Base-by-base conservation (phyloP, 92 coral and sea anemone species). In the Epizoanthus rinbou region DNA sequence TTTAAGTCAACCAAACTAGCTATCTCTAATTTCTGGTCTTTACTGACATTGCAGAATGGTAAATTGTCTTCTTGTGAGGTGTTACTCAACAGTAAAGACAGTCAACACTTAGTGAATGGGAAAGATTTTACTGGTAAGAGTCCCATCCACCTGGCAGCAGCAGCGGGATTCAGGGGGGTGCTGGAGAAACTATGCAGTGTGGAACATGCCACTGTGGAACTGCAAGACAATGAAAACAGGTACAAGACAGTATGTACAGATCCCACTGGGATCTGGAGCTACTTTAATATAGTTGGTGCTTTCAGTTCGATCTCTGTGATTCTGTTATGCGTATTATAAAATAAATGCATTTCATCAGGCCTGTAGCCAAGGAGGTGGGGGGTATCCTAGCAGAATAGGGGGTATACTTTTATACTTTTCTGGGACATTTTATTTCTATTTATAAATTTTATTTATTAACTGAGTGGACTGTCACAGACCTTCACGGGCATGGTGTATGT, bases 41-140 rank as follows among this genome's bases (percentile, higher is more conserved):
- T 50, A 9, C 57, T 73, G 16, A 10, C 68, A 11, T 75, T 60
- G 21, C 84, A 93, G 98, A 93, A 93, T 74, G 98, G 98, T 10
- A 85, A 84, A 54, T 73, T 91, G 45, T 83, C 86, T 33, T 88
- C 91, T 31, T 93, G 98, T 57, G 91, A 90, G 23, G 92, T 79
- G 63, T 84, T 93, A 72, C 73, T 93, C 0, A 85, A 87, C 69
- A 80, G 88, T 13, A 57, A 60, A 3, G 73, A 89, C 59, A 86
- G 98, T 35, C 94, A 93, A 70, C 92, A 91, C 64, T 83, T 93
- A 13, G 86, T 93, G 79, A 93, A 91, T 82, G 98, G 98, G 33
- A 93, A 93, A 60, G 98, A 93, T 73, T 93, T 88, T 83, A 88
- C 98, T 17, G 98, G 98, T 45, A 85, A 90, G 74, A 89, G 94